phyloP scores from a whole-genome alignment of 2,113 vertebrate genomes.

The Aptenodytes patagonicus region DNA sequence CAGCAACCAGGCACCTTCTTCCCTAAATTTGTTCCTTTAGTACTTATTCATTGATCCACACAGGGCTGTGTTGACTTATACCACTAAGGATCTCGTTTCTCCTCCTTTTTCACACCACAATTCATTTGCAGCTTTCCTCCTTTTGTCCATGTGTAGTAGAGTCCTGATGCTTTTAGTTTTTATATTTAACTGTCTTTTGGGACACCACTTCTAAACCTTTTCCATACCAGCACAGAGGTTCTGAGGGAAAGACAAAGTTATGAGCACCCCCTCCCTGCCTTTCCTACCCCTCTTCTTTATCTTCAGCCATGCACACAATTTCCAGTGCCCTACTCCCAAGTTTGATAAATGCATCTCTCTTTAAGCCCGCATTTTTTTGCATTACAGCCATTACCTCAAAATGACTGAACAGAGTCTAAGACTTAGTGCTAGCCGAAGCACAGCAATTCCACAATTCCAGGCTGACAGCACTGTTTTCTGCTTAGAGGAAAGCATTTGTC shows the following conservation, averaged over 20 bases:
- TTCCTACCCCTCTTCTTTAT: neutral
- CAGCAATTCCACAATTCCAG: neutral
- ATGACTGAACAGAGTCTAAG: neutral
- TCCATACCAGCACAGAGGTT: neutral
- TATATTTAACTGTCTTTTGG: neutral
- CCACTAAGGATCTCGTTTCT: neutral
- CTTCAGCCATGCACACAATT: neutral
- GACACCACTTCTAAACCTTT: neutral
- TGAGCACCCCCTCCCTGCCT: neutral
- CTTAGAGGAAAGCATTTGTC: conserved; percentile 27
- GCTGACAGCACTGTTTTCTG: neutral
- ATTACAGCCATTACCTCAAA: neutral
- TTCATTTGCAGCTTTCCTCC: neutral
- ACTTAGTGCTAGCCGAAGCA: neutral
- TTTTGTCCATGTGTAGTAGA: neutral
- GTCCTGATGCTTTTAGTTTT: neutral
- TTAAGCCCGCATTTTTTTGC: neutral
- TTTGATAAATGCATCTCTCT: neutral
- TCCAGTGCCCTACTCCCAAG: neutral
- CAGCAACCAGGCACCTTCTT: neutral
- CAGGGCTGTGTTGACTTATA: neutral
- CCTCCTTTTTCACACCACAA: neutral
- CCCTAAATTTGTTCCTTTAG: neutral
- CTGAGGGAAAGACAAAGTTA: neutral
- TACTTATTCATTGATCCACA: neutral